Conservation (phyloP, 2,797 vertebrate genomes). For the Amniataba percoides region DNA sequence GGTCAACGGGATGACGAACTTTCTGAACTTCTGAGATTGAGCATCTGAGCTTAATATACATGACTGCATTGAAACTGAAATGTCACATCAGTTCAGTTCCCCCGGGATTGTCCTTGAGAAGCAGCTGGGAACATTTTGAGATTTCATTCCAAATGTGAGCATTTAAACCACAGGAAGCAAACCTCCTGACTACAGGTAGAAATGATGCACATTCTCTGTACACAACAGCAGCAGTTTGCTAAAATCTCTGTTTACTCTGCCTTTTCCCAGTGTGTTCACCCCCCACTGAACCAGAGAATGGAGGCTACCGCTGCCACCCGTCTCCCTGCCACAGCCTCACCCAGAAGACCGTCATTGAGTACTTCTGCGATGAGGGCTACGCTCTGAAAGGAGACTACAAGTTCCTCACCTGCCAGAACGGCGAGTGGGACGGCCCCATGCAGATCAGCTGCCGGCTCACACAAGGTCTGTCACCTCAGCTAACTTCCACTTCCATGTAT, state of each 20-base stretch:
- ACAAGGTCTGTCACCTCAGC: conserved; percentile 82
- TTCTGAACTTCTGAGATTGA: not conserved
- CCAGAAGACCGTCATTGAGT: conserved; percentile 95
- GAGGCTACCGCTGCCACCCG: conserved; percentile 96
- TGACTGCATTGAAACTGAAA: conserved; percentile 8
- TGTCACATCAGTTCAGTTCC: not conserved
- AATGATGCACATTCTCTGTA: conserved; percentile 4
- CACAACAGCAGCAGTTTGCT: not conserved
- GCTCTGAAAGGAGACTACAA: conserved; percentile 96
- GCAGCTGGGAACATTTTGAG: conserved; percentile 6
- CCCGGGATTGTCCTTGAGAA: conserved; percentile 27
- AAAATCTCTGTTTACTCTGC: not conserved
- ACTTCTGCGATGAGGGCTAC: conserved; percentile 96
- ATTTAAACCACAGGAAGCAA: conserved; percentile 28
- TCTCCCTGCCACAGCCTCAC: conserved; percentile 91
- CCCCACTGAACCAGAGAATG: conserved; percentile 95
- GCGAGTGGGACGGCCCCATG: conserved; percentile 95
- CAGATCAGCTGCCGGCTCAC: conserved; percentile 95
- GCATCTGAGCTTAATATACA: not conserved
- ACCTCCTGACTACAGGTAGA: conserved; percentile 31
- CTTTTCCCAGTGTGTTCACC: conserved; percentile 89
- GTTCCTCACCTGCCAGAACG: conserved; percentile 96
- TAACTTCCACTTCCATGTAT: not conserved
- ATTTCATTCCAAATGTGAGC: conserved; percentile 20
- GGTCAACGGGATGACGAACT: not conserved